These are phyloP conservation scores for Morone saxatilis DNA, from an alignment of 2,113 vertebrate species.

Conservation along the genomic window DNA sequence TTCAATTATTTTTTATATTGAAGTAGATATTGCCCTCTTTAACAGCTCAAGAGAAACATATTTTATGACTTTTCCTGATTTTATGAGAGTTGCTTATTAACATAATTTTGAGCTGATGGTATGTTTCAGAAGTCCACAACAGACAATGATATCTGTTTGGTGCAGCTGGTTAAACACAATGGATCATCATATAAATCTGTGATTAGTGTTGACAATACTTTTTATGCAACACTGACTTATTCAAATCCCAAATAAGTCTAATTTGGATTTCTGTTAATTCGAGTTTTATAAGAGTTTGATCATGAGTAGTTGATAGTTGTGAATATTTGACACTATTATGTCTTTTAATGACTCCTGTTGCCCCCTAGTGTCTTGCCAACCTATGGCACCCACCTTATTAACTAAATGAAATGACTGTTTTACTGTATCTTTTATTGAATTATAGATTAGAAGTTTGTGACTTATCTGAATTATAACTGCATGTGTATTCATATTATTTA, in stretches of 20 bases:
- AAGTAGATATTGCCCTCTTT: neutral
- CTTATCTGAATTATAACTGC: neutral
- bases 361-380: neutral
- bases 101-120: neutral
- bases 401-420: neutral
- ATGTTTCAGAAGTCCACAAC: neutral
- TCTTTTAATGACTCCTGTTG: neutral
- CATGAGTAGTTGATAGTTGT: neutral
- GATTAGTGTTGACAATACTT: neutral
- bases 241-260: neutral
- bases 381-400: neutral
- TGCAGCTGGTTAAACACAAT: neutral
- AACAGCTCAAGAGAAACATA: neutral
- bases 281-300: neutral
- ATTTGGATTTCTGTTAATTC: neutral
- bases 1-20: neutral
- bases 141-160: neutral
- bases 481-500: neutral
- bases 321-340: neutral
- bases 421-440: neutral
- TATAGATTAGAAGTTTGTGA: neutral
- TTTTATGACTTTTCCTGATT: neutral
- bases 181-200: neutral
- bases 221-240: neutral
- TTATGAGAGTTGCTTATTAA: neutral